Evolutionary conservation across 1,140 invertebrate species (phyloP), one percentile per base, ranked within the genome.

Genomic region (Cydia pomonella): DNA sequence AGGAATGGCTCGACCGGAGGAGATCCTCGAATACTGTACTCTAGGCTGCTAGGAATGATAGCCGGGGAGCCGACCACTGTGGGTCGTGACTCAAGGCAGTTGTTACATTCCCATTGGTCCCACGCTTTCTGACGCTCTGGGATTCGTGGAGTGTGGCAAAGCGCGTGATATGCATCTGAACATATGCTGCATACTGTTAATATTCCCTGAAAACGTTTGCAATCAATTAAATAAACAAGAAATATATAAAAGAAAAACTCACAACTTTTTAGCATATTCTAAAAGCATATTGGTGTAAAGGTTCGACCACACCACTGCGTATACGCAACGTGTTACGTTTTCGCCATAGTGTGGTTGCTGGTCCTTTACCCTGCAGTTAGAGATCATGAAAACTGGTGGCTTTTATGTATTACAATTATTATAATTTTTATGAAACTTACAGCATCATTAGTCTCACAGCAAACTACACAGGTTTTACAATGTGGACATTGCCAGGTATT

Each of bases 151-250:
- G 94, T 87, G 84, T 97, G 97, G 84, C 97, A 98, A 33, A 93
- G 92, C 75, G 95, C 94, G 88, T 98, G 97, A 87, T 97, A 97
- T 13, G 96, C 96, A 92, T 97, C 96, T 75, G 97, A 96, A 90
- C 97, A 98, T 29, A 94, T 94, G 84, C 95, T 96, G 91, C 97
- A 98, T 62, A 97, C 96, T 66, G 96, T 94, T 78, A 97, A 90
- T 50, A 94, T 91, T 75, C 95, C 95, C 96, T 96, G 89, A 77
- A 90, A 90, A 10, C 3, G 5, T 38, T 38, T 38, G 73, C 84
- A 85, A 83, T 1, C 62, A 78, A 77, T 73, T 75, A 76, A 75
- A 69, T 73, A 41, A 44, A 63, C 3, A 69, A 5, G 6, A 59
- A 77, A n/a, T n/a, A n/a, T n/a, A n/a, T n/a, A n/a, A n/a, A n/a